Conservation (phyloP, 2,113 vertebrate species). For the Brachyhypopomus occidentalis region DNA sequence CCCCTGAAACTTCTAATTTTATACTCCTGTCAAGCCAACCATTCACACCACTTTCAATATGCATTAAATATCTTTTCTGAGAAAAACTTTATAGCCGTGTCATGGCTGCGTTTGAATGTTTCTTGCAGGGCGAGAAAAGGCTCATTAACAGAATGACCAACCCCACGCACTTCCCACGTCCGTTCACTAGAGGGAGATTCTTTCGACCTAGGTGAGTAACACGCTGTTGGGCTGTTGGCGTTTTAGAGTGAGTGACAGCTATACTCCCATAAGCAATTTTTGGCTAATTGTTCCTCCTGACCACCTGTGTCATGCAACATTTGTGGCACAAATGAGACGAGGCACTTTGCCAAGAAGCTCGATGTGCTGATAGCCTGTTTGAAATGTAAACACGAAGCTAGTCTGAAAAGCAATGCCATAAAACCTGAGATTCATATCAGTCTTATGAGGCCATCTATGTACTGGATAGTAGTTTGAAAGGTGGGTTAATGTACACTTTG, state of each 20-base stretch:
- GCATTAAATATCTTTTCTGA: no score
- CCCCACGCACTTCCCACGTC: conserved; percentile 7
- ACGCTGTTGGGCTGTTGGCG: no score
- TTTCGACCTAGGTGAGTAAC: conserved; percentile 28
- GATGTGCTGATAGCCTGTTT: no score
- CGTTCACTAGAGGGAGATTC: conserved; percentile 30
- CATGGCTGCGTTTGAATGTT: background rate
- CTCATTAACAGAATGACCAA: conserved; percentile 14
- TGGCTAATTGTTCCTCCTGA: background rate
- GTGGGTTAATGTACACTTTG: no score
- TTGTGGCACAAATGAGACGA: background rate
- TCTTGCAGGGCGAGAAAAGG: conserved; percentile 33
- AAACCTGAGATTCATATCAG: background rate
- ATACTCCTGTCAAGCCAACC: no score
- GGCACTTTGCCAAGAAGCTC: no score
- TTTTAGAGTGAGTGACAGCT: background rate
- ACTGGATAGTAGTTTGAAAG: no score
- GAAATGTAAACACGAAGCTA: no score
- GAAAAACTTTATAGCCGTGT: background rate
- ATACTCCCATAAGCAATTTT: background rate
- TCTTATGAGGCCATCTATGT: no score
- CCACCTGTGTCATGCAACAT: no score
- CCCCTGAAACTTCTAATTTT: no score
- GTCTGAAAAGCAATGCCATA: background rate
- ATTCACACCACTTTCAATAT: background rate